Conservation (phyloP, 1,140 invertebrate genomes). For the Phymastichus coffea region DNA sequence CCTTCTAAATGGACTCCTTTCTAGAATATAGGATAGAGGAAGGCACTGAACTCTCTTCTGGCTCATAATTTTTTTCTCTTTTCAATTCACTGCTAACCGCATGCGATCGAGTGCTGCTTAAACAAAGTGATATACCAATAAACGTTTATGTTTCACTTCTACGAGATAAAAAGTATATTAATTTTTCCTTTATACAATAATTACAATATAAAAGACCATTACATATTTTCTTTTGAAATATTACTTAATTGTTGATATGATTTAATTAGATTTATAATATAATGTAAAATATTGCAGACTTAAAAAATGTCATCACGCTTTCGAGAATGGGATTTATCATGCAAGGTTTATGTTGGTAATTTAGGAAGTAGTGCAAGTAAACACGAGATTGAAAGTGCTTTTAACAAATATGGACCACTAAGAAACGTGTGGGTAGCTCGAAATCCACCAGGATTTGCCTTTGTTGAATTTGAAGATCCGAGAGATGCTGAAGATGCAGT, state of each 20-base stretch:
- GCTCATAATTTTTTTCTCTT: no score
- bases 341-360: conserved; percentile 99
- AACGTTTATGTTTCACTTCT: no score
- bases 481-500: conserved; percentile 97
- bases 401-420: conserved; percentile 91
- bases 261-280: conserved; percentile 7
- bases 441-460: conserved; percentile 94
- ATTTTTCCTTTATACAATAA: neutral
- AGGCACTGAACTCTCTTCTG: no score
- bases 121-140: no score
- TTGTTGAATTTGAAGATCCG: conserved; percentile 97
- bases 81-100: no score
- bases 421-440: conserved; percentile 97
- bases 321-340: conserved; percentile 89
- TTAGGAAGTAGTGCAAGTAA: conserved; percentile 88
- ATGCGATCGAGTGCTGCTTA: no score
- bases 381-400: conserved; percentile 88
- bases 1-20: no score
- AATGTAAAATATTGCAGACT: conserved; percentile 26
- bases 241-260: neutral
- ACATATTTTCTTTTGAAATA: neutral
- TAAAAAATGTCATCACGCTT: conserved; percentile 64
- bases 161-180: no score
- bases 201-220: neutral
- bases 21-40: no score